A percentile compares a stretch with the other conserved stretches of the same genome.
These are phyloP conservation scores for Enteromius thamalakanensis DNA, from an alignment of 2,797 vertebrate genomes.

Conservation along the genomic window DNA sequence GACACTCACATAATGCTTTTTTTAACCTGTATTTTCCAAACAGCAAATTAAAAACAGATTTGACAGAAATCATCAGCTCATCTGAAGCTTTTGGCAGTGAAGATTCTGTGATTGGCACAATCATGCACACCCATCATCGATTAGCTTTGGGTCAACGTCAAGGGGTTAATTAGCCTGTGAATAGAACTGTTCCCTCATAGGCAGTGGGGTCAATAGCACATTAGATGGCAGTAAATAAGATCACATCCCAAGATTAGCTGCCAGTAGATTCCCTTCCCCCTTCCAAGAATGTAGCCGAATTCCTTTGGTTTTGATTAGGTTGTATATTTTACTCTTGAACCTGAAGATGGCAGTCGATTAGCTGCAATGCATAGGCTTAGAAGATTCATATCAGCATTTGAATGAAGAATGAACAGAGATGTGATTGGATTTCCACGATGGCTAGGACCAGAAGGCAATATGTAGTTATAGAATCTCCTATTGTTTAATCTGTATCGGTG, in stretches of 20 bases:
- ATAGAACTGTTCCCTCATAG: slow-evolving; percentile 61
- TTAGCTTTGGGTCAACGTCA: slow-evolving; percentile 66
- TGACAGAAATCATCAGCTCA: slow-evolving; percentile 10
- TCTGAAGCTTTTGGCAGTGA: slow-evolving; percentile 16
- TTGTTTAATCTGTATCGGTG: not conserved
- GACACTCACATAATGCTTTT: slow-evolving; percentile 4
- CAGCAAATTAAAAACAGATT: not conserved
- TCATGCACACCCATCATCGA: slow-evolving; percentile 67
- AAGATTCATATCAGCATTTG: slow-evolving; percentile 55
- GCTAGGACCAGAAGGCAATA: not conserved
- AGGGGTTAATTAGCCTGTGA: slow-evolving; percentile 74
- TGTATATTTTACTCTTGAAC: slow-evolving; percentile 16
- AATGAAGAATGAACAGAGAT: slow-evolving; percentile 32
- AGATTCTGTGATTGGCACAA: slow-evolving; percentile 46
- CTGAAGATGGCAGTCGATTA: slow-evolving; percentile 53
- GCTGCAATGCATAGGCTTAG: slow-evolving; percentile 26
- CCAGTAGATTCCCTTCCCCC: slow-evolving; percentile 36
- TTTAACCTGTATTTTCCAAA: not conserved
- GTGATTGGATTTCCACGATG: slow-evolving; percentile 5
- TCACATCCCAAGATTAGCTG: slow-evolving; percentile 53
- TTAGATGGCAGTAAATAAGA: slow-evolving; percentile 61
- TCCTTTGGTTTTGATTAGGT: slow-evolving; percentile 45
- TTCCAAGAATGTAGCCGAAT: slow-evolving; percentile 10
- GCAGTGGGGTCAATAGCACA: slow-evolving; percentile 61
- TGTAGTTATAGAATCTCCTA: not conserved